A percentile compares a stretch with the other conserved stretches of the same genome.
Conservation (phyloP, 2,113 vertebrate genomes). For the Cariama cristata region DNA sequence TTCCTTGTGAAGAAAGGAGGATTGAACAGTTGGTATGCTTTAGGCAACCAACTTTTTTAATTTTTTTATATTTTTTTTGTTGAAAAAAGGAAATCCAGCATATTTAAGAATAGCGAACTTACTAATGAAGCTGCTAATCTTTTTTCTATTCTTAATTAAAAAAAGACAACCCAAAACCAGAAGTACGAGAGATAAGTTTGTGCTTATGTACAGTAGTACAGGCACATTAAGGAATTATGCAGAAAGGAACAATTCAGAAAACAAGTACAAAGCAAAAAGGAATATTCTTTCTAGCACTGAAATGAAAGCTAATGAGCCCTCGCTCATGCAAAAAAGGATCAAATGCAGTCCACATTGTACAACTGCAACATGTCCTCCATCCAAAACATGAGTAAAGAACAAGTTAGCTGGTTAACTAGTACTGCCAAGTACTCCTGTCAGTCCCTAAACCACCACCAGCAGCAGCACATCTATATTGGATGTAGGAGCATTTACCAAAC, state of each 20-base stretch:
- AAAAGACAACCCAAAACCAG: neutral
- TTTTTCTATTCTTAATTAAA: neutral
- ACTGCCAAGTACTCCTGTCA: neutral
- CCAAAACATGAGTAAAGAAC: neutral
- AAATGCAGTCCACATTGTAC: neutral
- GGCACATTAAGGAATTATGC: neutral
- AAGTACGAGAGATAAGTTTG: neutral
- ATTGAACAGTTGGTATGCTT: neutral
- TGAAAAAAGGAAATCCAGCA: neutral
- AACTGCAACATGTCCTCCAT: neutral
- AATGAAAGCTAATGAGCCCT: neutral
- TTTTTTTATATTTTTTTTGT: neutral
- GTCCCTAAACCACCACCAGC: neutral
- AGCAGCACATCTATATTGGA: neutral
- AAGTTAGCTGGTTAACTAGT: neutral
- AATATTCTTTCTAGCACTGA: neutral
- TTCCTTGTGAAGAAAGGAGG: neutral
- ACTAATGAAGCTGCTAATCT: slow-evolving; percentile 13
- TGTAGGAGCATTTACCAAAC: neutral
- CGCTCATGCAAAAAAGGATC: neutral
- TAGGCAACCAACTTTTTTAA: neutral
- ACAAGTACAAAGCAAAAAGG: neutral
- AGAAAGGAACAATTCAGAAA: neutral
- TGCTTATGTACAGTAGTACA: neutral
- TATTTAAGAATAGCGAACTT: neutral